Evolutionary conservation across 2,888 invertebrate genomes (phyloP).

Genomic region (Pogonocherus hispidulus): DNA sequence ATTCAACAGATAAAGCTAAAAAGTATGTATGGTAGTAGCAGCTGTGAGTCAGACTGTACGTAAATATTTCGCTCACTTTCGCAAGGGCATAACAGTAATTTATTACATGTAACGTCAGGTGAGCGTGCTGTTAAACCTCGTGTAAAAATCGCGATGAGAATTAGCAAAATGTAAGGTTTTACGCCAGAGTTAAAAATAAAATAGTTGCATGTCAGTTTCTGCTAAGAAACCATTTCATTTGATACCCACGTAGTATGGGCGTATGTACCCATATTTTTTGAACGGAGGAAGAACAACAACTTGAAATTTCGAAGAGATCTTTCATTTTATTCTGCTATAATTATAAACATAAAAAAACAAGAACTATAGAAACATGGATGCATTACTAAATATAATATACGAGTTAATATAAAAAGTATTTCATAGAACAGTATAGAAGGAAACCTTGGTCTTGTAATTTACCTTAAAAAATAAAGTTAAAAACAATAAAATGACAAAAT

Average conservation of each 20-base stretch:
- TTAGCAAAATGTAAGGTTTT: neutral
- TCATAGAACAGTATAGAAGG: no score
- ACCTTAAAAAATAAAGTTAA: no score
- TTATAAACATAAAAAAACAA: no score
- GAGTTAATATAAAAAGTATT: no score
- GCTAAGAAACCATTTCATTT: constrained; percentile 8
- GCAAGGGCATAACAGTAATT: neutral
- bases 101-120: neutral
- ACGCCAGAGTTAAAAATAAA: constrained; percentile 20
- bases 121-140: neutral
- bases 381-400: no score
- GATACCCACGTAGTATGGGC: neutral
- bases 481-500: no score
- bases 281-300: neutral
- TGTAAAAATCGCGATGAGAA: neutral
- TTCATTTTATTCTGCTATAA: no score
- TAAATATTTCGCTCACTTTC: neutral
- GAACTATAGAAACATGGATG: no score
- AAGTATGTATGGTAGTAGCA: neutral
- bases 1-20: neutral
- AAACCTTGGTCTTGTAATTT: no score
- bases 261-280: neutral
- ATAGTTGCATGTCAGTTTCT: constrained; percentile 1
- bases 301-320: neutral
- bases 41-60: neutral